Percentiles rank a stretch among this genome's conserved stretches.
Evolutionary conservation across 2,797 vertebrate species (phyloP).

Genomic region (Alcedo quadribrachys): DNA sequence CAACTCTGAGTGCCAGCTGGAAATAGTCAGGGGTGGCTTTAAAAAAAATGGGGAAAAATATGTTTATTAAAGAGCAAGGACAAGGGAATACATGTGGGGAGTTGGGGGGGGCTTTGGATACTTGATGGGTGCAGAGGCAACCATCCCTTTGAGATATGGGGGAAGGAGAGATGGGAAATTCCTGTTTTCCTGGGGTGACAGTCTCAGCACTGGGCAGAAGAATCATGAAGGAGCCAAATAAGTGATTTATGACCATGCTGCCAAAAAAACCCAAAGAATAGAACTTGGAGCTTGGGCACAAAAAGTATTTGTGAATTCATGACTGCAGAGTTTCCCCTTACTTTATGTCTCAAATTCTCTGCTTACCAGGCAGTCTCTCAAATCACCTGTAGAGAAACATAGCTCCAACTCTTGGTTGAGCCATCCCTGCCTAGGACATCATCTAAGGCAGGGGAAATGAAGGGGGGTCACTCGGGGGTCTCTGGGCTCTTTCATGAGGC

Average conservation of each 20-base stretch:
- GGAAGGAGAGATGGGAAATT: background rate
- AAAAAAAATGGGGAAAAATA: background rate
- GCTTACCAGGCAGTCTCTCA: rapidly evolving
- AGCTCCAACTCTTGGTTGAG: background rate
- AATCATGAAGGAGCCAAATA: too few relatives aligned
- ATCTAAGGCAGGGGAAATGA: too few relatives aligned
- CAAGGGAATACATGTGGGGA: too few relatives aligned
- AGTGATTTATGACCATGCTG: background rate
- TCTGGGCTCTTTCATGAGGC: rapidly evolving
- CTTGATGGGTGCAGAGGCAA: rapidly evolving
- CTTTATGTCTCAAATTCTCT: background rate
- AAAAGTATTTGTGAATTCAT: background rate
- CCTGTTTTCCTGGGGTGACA: background rate
- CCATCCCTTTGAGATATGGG: background rate
- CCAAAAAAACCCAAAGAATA: background rate
- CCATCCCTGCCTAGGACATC: background rate
- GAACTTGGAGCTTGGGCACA: background rate
- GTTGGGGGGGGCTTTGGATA: background rate
- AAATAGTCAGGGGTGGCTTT: background rate
- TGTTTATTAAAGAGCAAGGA: background rate
- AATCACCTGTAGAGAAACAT: background rate
- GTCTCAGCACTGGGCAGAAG: background rate
- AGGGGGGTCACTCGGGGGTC: background rate
- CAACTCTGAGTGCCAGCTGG: background rate
- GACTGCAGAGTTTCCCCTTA: background rate